Evolutionary conservation across 2,888 invertebrate species (phyloP).

Genomic region (Lobophora halterata): DNA sequence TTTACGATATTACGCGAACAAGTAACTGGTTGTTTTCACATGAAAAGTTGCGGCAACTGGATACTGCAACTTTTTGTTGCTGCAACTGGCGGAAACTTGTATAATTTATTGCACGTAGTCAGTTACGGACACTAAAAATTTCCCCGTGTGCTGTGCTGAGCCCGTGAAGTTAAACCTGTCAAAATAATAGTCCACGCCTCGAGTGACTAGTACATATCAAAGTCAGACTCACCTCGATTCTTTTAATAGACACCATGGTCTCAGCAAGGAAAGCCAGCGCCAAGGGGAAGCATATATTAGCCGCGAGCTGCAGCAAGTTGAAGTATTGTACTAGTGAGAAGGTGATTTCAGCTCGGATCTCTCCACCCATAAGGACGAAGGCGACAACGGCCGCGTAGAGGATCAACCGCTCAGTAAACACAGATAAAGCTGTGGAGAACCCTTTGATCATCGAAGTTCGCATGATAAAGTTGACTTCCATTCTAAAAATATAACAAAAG

Average conservation of each 20-base stretch:
- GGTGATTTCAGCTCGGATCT: conserved; percentile 82
- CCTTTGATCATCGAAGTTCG: conserved; percentile 84
- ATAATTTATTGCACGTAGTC: no score
- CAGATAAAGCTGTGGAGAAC: conserved; percentile 83
- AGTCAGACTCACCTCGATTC: conserved; percentile 83
- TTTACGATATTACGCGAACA: no score
- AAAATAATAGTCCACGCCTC: no score
- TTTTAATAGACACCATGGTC: conserved; percentile 81
- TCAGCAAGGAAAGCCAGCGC: conserved; percentile 83
- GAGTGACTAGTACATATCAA: no score
- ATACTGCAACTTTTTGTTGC: no score
- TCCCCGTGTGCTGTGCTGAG: no score
- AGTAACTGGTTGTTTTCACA: no score
- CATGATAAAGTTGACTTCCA: conserved; percentile 85
- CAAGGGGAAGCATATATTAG: conserved; percentile 84
- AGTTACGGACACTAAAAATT: no score
- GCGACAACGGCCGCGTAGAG: conserved; percentile 89
- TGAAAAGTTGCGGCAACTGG: no score
- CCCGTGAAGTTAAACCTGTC: no score
- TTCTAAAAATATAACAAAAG: no score
- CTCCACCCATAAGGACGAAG: conserved; percentile 85
- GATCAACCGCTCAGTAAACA: conserved; percentile 92
- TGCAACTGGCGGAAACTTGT: no score
- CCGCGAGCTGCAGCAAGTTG: conserved; percentile 85
- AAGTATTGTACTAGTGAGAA: conserved; percentile 90